A percentile compares a stretch with the other conserved stretches of the same genome.
Conservation (phyloP, 2,888 invertebrate genomes). For the Sepioteuthis lessoniana region DNA sequence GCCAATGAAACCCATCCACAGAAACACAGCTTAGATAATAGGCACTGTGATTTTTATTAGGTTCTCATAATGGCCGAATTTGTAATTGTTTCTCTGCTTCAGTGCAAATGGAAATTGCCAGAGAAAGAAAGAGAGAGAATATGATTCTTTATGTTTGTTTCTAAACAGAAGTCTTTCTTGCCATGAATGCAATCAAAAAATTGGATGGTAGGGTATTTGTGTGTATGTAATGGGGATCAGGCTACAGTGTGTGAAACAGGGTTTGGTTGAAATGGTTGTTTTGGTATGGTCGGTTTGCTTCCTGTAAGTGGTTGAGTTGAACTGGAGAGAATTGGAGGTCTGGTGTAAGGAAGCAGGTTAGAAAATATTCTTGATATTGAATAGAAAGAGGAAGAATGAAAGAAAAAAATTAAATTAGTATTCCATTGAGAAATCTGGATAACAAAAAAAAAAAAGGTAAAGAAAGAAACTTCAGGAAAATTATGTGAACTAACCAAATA, state of each 20-base stretch:
- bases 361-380: too few relatives aligned
- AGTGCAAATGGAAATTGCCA: constrained; percentile 7
- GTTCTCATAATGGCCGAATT: not conserved
- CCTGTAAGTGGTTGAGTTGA: not conserved
- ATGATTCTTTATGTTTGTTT: not conserved
- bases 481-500: too few relatives aligned
- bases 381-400: too few relatives aligned
- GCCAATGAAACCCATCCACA: not conserved
- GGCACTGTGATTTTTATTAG: constrained; percentile 33
- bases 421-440: too few relatives aligned
- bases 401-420: too few relatives aligned
- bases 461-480: too few relatives aligned
- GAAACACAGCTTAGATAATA: not conserved
- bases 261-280: not conserved
- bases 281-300: not conserved
- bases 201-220: not conserved
- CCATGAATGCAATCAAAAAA: not conserved
- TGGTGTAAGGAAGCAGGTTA: too few relatives aligned
- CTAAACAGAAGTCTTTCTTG: not conserved
- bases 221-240: not conserved
- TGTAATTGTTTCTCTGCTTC: constrained; percentile 10
- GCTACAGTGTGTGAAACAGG: not conserved
- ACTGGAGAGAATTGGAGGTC: not conserved
- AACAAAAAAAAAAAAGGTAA: too few relatives aligned
- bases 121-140: not conserved